Evolutionary conservation across 2,888 invertebrate genomes (phyloP).

Genomic region (Frankliniella intonsa): DNA sequence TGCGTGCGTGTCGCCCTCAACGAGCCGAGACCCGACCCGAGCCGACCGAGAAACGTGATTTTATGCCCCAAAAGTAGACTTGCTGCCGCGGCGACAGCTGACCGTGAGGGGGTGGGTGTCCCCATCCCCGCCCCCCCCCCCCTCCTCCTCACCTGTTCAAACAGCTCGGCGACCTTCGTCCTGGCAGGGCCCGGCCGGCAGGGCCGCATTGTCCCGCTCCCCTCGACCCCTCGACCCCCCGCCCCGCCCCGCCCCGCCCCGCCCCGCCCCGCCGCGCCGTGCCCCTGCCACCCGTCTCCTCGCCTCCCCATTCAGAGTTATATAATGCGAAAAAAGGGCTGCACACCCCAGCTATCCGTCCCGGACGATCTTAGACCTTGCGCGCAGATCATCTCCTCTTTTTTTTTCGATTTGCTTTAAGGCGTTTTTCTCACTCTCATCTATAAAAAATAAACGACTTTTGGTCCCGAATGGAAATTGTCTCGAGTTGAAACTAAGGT

Average conservation of each 20-base stretch:
- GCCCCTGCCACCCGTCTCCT: no score
- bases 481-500: no score
- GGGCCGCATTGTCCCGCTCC: neutral
- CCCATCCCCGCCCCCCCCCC: neutral
- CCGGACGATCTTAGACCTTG: neutral
- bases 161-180: neutral
- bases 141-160: conserved; percentile 9
- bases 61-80: neutral
- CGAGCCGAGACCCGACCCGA: no score
- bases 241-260: no score
- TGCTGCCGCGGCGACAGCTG: neutral
- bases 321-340: conserved; percentile 1
- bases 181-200: neutral
- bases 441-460: no score
- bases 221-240: no score
- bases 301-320: neutral
- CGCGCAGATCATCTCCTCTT: no score
- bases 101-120: neutral
- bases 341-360: neutral
- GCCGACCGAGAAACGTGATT: conserved; percentile 16
- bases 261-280: no score
- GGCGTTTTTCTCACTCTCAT: no score
- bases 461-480: no score
- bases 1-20: no score
- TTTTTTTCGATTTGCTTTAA: no score